These are phyloP conservation scores for Yponomeuta plumbellus DNA, from an alignment of 2,888 invertebrate genomes.

Conservation along the genomic window DNA sequence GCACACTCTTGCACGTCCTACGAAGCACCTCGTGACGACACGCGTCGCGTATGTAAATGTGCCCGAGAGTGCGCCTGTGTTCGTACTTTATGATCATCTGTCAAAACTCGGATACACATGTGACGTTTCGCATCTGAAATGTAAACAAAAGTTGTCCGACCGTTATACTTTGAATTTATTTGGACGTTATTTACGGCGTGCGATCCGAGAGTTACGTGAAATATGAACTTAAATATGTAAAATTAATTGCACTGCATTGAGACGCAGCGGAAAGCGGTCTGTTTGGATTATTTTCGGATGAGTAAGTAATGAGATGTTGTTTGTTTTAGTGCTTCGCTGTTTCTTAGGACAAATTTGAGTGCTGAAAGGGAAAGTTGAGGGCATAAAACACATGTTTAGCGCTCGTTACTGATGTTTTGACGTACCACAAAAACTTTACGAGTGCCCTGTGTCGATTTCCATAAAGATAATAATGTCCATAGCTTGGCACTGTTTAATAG, in stretches of 20 bases:
- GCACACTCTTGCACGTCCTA: slow-evolving; percentile 30
- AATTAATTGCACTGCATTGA: slow-evolving; percentile 62
- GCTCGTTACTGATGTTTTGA: slow-evolving; percentile 40
- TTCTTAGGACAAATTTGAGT: slow-evolving; percentile 39
- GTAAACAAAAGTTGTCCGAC: slow-evolving; percentile 66
- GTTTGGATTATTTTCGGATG: slow-evolving; percentile 67
- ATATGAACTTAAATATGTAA: slow-evolving; percentile 66
- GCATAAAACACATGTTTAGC: slow-evolving; percentile 39
- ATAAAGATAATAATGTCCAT: slow-evolving; percentile 27
- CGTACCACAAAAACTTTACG: slow-evolving; percentile 40
- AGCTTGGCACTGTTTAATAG: slow-evolving; percentile 13
- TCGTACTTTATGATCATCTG: slow-evolving; percentile 68
- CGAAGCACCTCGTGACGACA: slow-evolving; percentile 32
- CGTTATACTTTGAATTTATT: slow-evolving; percentile 46
- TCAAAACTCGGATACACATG: slow-evolving; percentile 71
- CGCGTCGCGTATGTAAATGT: slow-evolving; percentile 61
- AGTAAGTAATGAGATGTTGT: slow-evolving; percentile 58
- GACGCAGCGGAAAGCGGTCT: slow-evolving; percentile 44
- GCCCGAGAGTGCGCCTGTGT: slow-evolving; percentile 50
- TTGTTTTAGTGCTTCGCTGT: slow-evolving; percentile 40
- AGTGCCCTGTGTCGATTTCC: slow-evolving; percentile 32
- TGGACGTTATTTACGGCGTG: slow-evolving; percentile 59
- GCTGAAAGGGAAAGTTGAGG: slow-evolving; percentile 37
- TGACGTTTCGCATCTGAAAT: slow-evolving; percentile 70
- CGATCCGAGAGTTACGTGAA: slow-evolving; percentile 53